Percentiles rank a stretch among this genome's conserved stretches.
These are phyloP conservation scores for Acromyrmex heyeri DNA, from an alignment of 1,140 invertebrate genomes.

Conservation along the genomic window DNA sequence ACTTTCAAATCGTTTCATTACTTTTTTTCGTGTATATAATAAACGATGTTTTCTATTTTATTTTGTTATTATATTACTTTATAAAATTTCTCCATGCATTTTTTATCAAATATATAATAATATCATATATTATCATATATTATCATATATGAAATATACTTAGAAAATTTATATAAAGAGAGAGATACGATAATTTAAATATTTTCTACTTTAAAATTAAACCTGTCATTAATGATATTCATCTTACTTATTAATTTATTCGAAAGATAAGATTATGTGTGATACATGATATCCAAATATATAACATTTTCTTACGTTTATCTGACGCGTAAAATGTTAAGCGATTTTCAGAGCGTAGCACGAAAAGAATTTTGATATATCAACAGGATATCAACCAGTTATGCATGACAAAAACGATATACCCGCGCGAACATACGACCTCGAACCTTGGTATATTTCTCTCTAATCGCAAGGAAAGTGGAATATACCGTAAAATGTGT, in stretches of 20 bases:
- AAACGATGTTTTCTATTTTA: background rate
- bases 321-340: background rate
- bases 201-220: background rate
- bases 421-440: slow-evolving; percentile 3
- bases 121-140: too few species aligned
- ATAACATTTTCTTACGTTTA: slow-evolving; percentile 13
- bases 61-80: background rate
- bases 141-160: background rate
- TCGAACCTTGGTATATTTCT: slow-evolving; percentile 41
- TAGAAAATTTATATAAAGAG: background rate
- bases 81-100: background rate
- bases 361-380: slow-evolving; percentile 52
- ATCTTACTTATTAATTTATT: background rate
- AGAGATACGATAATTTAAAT: background rate
- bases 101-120: background rate
- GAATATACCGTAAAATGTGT: slow-evolving; percentile 38
- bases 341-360: slow-evolving; percentile 38
- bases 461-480: slow-evolving; percentile 55
- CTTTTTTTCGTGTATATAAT: background rate
- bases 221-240: slow-evolving; percentile 1
- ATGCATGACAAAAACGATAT: slow-evolving; percentile 46
- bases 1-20: background rate
- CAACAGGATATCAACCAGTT: slow-evolving; percentile 23
- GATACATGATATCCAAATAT: background rate
- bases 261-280: slow-evolving; percentile 7